Evolutionary conservation across 1,140 invertebrate genomes (phyloP), one percentile per base, ranked within the genome.

Genomic region (Drosophila obscura): DNA sequence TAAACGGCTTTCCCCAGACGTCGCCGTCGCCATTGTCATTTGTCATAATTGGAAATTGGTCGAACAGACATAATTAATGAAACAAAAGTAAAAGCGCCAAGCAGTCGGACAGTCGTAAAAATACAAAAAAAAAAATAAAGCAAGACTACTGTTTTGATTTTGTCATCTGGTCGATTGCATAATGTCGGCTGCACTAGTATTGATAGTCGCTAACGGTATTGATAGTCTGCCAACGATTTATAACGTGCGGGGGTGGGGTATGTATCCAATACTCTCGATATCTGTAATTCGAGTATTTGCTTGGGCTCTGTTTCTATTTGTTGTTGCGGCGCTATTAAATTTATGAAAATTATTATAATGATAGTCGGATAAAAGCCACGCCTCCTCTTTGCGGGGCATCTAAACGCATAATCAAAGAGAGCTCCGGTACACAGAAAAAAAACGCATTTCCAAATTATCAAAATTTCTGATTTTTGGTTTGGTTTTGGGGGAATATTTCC

Each of bases 1-100:
- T 65, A 22, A 77, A 63, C 51, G 55, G 51, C 80, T 82, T 80
- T 81, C 73, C 78, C 9, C 35, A 11, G 9, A n/a, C n/a, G n/a
- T n/a, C n/a, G n/a, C n/a, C n/a, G n/a, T n/a, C 9, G 9, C 35
- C 73, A 63, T 73, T 57, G 58, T 43, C 66, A 11, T 64, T 71
- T 69, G 75, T 55, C 79, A 77, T 74, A 69, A 69, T 74, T 78
- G 64, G 69, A 77, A 81, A 80, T 57, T 61, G 57, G 22, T 59
- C 35, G 53, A 53, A 43, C 49, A 49, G 58, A 50, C 46, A 51
- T 82, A 82, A 78, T 82, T 82, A 82, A 82, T 82, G 63, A 80
- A 73, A 77, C 63, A 84, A 84, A 84, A 84, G 77, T 82, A 82
- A 82, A 82, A 82, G 79, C 71, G 61, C 44, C 35, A 66, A 50